A percentile compares a stretch with the other conserved stretches of the same genome.
Evolutionary conservation across 2,888 invertebrate genomes (phyloP).

Genomic region (Hybos culiciformis): DNA sequence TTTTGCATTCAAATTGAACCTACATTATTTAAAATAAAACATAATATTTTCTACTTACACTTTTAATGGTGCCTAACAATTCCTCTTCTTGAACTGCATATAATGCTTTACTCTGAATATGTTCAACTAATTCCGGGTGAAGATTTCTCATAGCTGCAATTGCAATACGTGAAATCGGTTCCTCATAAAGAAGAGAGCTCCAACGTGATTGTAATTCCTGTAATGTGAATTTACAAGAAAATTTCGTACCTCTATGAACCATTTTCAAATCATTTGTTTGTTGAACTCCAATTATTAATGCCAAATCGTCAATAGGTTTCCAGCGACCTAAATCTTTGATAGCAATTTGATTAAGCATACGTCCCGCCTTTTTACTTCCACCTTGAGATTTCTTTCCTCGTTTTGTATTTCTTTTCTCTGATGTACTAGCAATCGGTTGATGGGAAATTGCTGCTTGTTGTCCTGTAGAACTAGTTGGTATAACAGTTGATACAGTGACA

Average conservation of each 20-base stretch:
- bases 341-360: conserved; percentile 38
- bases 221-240: conserved; percentile 87
- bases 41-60: conserved; percentile 46
- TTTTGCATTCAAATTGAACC: not conserved
- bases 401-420: conserved; percentile 15
- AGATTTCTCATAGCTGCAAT: conserved; percentile 87
- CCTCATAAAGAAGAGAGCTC: conserved; percentile 91
- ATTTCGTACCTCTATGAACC: conserved; percentile 85
- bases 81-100: conserved; percentile 86
- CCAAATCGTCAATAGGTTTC: conserved; percentile 95
- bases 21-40: not conserved
- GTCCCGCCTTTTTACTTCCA: conserved; percentile 23
- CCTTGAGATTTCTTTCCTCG: conserved; percentile 6
- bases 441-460: not conserved
- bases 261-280: conserved; percentile 72
- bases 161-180: conserved; percentile 82
- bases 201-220: conserved; percentile 91
- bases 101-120: conserved; percentile 75
- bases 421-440: conserved; percentile 1
- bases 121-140: conserved; percentile 78
- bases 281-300: conserved; percentile 83
- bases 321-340: conserved; percentile 83
- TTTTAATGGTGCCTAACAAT: conserved; percentile 63
- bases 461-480: conserved; percentile 1
- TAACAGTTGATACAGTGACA: conserved; percentile 11